Evolutionary conservation across 2,888 invertebrate genomes (phyloP).

Genomic region (Acanthosepion pharaonis): DNA sequence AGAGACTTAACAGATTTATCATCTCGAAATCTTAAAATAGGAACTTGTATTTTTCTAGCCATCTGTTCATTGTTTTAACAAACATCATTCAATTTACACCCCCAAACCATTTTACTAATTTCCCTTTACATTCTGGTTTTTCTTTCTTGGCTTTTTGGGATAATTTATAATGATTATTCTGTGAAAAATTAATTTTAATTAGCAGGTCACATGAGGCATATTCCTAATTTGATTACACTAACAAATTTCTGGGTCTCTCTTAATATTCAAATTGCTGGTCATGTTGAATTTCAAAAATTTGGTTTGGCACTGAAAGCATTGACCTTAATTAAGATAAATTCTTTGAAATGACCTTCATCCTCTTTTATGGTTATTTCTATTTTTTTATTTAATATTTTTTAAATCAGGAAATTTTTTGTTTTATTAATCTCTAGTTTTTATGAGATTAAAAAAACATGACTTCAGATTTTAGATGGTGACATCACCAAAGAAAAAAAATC

Average conservation of each 20-base stretch:
- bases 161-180: background rate
- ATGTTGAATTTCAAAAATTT: background rate
- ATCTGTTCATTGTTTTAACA: too few relatives aligned
- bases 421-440: background rate
- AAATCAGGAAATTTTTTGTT: background rate
- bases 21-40: too few relatives aligned
- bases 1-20: too few relatives aligned
- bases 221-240: background rate
- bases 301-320: background rate
- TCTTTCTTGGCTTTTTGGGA: too few relatives aligned
- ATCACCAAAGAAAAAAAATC: background rate
- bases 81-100: too few relatives aligned
- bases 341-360: background rate
- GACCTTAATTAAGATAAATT: background rate
- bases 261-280: background rate
- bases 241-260: slow-evolving; percentile 15
- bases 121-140: too few relatives aligned
- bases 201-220: background rate
- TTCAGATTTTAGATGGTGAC: background rate
- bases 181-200: background rate
- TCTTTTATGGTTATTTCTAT: background rate
- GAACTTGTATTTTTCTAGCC: too few relatives aligned
- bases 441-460: background rate
- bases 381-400: background rate
- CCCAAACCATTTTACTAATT: too few relatives aligned